These are phyloP conservation scores for Nanorana parkeri DNA, from an alignment of 2,113 vertebrate genomes.

Conservation along the genomic window DNA sequence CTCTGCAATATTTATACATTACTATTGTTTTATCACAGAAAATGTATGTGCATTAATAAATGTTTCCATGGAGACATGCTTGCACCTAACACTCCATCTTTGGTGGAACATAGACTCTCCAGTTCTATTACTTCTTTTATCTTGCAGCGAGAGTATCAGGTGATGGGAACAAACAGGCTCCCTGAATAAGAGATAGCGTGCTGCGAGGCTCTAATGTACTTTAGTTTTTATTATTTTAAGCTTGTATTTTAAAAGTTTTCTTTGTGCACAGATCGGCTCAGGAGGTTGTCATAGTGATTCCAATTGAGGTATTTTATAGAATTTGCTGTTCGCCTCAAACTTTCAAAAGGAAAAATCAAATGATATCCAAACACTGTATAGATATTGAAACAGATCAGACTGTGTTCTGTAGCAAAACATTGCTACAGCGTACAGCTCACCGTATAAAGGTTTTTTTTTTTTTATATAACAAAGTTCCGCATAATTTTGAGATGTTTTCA, in stretches of 20 bases:
- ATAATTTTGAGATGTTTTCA: too few species aligned
- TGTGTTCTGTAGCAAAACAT: background rate
- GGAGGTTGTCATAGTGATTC: constrained; percentile 24
- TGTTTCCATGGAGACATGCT: background rate
- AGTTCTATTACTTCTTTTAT: background rate
- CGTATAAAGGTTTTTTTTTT: background rate
- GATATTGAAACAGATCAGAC: background rate
- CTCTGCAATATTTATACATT: background rate
- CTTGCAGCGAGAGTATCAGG: background rate
- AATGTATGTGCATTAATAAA: background rate
- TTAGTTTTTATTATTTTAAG: constrained; percentile 15
- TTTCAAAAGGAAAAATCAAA: background rate
- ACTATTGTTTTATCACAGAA: background rate
- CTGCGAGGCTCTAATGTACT: background rate
- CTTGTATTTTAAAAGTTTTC: background rate
- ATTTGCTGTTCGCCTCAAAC: constrained; percentile 1
- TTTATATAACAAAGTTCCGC: too few species aligned
- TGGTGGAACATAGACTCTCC: background rate
- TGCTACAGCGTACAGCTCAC: background rate
- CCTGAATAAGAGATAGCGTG: background rate
- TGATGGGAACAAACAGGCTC: background rate
- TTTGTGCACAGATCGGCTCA: background rate
- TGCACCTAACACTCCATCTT: background rate
- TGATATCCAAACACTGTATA: background rate
- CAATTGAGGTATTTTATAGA: constrained; percentile 15